Evolutionary conservation across 2,113 vertebrate species (phyloP).

Genomic region (Cranoglanis bouderius): DNA sequence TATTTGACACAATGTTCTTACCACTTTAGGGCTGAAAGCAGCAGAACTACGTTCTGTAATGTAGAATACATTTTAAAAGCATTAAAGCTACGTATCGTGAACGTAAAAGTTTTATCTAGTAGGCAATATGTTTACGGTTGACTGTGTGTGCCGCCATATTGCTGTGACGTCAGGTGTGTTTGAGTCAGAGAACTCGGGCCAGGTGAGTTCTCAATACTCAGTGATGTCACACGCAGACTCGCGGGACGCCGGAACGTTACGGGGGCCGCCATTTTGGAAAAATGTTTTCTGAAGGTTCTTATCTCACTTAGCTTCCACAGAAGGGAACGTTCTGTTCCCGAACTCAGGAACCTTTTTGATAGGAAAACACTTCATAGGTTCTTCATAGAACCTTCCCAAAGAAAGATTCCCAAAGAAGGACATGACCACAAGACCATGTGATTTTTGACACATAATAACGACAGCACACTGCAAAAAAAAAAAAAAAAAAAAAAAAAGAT

Average conservation of each 20-base stretch:
- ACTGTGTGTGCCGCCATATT: too few relatives aligned
- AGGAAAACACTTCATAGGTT: background rate
- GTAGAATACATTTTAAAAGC: too few relatives aligned
- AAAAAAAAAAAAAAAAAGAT: too few relatives aligned
- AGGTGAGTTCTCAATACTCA: too few relatives aligned
- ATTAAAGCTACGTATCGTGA: too few relatives aligned
- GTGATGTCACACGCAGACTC: background rate
- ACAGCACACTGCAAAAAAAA: background rate
- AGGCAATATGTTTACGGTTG: too few relatives aligned
- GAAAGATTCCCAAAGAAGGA: background rate
- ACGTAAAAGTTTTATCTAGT: too few relatives aligned
- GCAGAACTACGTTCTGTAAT: too few relatives aligned
- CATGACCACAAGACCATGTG: background rate
- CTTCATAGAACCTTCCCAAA: background rate
- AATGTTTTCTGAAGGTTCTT: background rate
- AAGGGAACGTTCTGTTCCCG: background rate
- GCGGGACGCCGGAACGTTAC: background rate
- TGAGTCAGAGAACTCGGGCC: too few relatives aligned
- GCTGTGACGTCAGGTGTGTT: too few relatives aligned
- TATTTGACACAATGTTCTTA: too few relatives aligned
- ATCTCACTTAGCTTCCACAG: background rate
- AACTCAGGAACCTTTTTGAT: background rate
- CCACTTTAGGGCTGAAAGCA: too few relatives aligned
- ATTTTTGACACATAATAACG: background rate
- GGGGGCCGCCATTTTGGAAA: background rate